Evolutionary conservation across 2,113 vertebrate genomes (phyloP), one percentile per base, ranked within the genome.

Genomic region (Microtus pennsylvanicus): DNA sequence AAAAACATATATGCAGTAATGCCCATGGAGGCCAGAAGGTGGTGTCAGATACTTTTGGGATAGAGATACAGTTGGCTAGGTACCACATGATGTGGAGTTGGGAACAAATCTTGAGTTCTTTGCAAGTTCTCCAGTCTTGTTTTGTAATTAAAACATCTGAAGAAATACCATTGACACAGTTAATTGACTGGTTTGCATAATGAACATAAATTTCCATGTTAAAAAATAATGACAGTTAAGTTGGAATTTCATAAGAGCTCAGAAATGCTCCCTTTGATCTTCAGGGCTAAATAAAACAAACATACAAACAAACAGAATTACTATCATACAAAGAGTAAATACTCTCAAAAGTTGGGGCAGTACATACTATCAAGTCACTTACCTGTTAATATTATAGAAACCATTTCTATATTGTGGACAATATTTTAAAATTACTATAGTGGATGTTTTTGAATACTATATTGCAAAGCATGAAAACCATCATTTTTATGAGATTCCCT

Each of bases 231-330:
- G 7, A 74, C 3, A 28, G 14, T 28, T n/a, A 75, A 30, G 4
- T 3, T 14, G 14, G 13, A 50, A 24, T 26, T 77, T 5, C 12
- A 11, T 22, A 1, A 21, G 13, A 42, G 58, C 63, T 75, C 45
- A 55, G n/a, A 38, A 6, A 5, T 5, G 47, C 50, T 24, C 22
- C 5, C 2, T 72, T 17, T 63, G 28, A 3, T 82, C 86, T 55
- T 1, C 4, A 12, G 0, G 3, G 2, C 0, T 8, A 7, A 22
- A 2, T 50, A 28, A 47, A 47, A 47, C 47, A 26, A 4, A 10
- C 55, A 58, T 19, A 58, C 55, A 58, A 58, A 58, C 17, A 19
- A 19, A 52, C 61, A 22, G n/a, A 47, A 24, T 10, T 38, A 30
- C n/a, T n/a, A 7, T 7, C 3, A 11, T 11, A 50, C 50, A 50